Evolutionary conservation across 2,888 invertebrate species (phyloP).

Genomic region (Drosophila atripex): DNA sequence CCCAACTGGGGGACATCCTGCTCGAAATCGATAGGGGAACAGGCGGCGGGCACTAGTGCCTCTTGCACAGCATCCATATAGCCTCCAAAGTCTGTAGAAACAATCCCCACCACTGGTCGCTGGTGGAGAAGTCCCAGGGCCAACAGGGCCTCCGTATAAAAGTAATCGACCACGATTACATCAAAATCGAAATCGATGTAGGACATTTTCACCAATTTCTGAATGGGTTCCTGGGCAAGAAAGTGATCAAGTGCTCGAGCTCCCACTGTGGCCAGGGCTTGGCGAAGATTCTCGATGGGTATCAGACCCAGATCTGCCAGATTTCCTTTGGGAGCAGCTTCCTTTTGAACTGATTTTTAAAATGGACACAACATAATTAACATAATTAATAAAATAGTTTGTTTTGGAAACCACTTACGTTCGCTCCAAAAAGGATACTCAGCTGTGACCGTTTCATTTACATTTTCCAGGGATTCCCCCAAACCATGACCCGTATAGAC

Average conservation of each 20-base stretch:
- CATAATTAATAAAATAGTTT: not conserved
- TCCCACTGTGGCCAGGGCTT: constrained; percentile 75
- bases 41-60: constrained; percentile 84
- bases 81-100: constrained; percentile 83
- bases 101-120: constrained; percentile 82
- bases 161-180: constrained; percentile 83
- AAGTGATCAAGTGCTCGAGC: constrained; percentile 76
- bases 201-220: constrained; percentile 64
- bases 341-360: constrained; percentile 61
- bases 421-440: constrained; percentile 80
- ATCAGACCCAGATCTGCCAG: constrained; percentile 60
- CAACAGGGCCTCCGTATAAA: constrained; percentile 83
- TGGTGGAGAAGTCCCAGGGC: constrained; percentile 82
- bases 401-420: constrained; percentile 58
- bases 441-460: constrained; percentile 80
- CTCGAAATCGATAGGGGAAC: constrained; percentile 84
- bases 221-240: constrained; percentile 65
- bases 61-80: constrained; percentile 84
- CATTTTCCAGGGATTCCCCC: constrained; percentile 80
- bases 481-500: constrained; percentile 80
- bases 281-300: constrained; percentile 60
- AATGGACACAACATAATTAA: not conserved
- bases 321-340: constrained; percentile 54
- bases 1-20: constrained; percentile 79
- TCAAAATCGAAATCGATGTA: constrained; percentile 83